Evolutionary conservation across 2,888 invertebrate genomes (phyloP).

Genomic region (Parnassius apollo): DNA sequence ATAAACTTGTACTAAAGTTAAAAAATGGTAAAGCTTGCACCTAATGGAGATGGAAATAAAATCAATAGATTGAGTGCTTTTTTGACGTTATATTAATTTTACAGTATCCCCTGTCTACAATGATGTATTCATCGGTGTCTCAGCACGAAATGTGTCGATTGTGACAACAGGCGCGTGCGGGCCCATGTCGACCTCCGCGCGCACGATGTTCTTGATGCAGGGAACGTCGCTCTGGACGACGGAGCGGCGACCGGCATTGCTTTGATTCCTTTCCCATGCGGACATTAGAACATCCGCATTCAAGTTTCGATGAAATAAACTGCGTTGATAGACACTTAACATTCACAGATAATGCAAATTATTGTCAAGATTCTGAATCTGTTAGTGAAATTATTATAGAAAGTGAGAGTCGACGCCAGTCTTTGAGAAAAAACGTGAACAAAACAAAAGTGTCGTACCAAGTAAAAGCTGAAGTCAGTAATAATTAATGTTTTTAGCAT

Average conservation of each 20-base stretch:
- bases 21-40: too few species aligned
- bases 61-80: neutral
- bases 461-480: constrained; percentile 57
- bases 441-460: constrained; percentile 71
- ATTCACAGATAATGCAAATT: constrained; percentile 44
- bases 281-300: constrained; percentile 48
- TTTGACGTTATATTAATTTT: constrained; percentile 33
- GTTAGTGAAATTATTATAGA: constrained; percentile 69
- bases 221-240: constrained; percentile 56
- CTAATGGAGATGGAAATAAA: too few species aligned
- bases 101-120: constrained; percentile 78
- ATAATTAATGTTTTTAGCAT: constrained; percentile 39
- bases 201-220: constrained; percentile 71
- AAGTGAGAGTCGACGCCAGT: constrained; percentile 66
- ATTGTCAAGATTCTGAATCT: constrained; percentile 64
- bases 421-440: constrained; percentile 47
- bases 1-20: too few species aligned
- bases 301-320: constrained; percentile 59
- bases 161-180: constrained; percentile 82
- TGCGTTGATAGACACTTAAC: constrained; percentile 54
- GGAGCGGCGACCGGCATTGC: constrained; percentile 51
- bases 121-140: constrained; percentile 83
- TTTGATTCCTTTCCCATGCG: constrained; percentile 58
- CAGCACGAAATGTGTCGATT: constrained; percentile 85
- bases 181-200: constrained; percentile 60